A percentile compares a stretch with the other conserved stretches of the same genome.
These are phyloP conservation scores for Chrysocyon brachyurus DNA, from an alignment of 2,797 vertebrate genomes.

Conservation along the genomic window DNA sequence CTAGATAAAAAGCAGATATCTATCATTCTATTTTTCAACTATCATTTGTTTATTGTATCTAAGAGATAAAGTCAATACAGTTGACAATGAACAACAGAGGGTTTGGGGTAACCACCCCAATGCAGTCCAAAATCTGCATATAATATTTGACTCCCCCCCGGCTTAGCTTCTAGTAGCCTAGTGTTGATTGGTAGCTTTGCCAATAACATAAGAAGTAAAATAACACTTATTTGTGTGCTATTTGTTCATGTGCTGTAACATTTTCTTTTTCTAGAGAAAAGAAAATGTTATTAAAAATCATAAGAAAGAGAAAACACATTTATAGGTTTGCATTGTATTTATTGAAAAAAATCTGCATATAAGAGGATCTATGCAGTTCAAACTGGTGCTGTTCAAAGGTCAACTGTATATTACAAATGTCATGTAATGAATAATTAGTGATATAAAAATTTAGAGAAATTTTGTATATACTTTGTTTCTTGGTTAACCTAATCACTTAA, in stretches of 20 bases:
- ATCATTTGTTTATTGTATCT: not conserved
- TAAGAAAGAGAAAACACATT: not conserved
- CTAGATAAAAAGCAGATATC: not conserved
- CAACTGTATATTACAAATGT: not conserved
- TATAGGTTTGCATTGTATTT: not conserved
- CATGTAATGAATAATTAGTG: not conserved
- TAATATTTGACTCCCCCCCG: not conserved
- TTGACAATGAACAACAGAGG: not conserved
- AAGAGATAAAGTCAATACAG: not conserved
- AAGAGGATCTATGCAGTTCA: not conserved
- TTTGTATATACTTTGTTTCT: not conserved
- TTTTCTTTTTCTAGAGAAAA: not conserved
- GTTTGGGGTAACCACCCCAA: not conserved
- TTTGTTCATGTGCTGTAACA: not conserved
- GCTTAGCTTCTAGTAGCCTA: not conserved
- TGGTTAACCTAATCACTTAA: not conserved
- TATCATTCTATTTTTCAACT: not conserved
- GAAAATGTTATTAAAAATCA: not conserved
- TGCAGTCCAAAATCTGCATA: not conserved
- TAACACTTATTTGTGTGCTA: not conserved
- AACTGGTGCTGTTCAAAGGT: not conserved
- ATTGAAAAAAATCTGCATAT: not conserved
- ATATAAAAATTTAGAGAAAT: not conserved
- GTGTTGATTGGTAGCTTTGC: not conserved
- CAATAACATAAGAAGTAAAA: not conserved